Evolutionary conservation across 2,888 invertebrate genomes (phyloP), one percentile per base, ranked within the genome.

Genomic region (Xylocampa areola): DNA sequence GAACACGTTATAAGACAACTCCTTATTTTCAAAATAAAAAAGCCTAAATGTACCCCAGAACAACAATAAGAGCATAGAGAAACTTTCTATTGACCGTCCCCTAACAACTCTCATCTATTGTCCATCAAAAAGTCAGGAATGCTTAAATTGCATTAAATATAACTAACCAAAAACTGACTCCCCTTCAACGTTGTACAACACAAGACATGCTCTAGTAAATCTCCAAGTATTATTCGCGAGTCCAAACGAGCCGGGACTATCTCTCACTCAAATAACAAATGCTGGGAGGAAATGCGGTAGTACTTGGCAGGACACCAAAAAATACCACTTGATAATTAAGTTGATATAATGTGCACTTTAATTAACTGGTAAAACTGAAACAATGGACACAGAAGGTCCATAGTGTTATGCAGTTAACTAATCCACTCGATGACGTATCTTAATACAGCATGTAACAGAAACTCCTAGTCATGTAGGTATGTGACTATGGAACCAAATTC

Each of bases 271-370:
- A 53, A 61, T 52, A 60, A 68, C 39, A 57, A 63, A 43, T 30
- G 40, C 44, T 32, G 11, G 23, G 23, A 57, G 55, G 65, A 60
- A 72, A 65, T 57, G 60, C 50, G 37, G 40, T 48, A 36, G 32
- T 25, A 57, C 53, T 70, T 70, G 70, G 70, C 70, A 70, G 48
- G 13, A 54, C 55, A 68, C 72, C 72, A 70, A 72, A 65, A 67
- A 67, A 68, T 65, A 68, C 60, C 50, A 68, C 68, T 72, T 72
- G 64, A 72, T 68, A 70, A 64, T 72, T 48, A 55, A 60, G 49
- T 68, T 53, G 64, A 68, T 57, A 68, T 68, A 72, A 68, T 72
- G 68, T 55, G 53, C 57, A 65, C 32, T 68, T 70, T 70, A 72
- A 70, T 70, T 70, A 70, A 68, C 72, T 72, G 16, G 7, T 13